Percentiles rank a stretch among this genome's conserved stretches.
phyloP scores from a whole-genome alignment of 2,888 invertebrate species.

The Adelphocoris suturalis region DNA sequence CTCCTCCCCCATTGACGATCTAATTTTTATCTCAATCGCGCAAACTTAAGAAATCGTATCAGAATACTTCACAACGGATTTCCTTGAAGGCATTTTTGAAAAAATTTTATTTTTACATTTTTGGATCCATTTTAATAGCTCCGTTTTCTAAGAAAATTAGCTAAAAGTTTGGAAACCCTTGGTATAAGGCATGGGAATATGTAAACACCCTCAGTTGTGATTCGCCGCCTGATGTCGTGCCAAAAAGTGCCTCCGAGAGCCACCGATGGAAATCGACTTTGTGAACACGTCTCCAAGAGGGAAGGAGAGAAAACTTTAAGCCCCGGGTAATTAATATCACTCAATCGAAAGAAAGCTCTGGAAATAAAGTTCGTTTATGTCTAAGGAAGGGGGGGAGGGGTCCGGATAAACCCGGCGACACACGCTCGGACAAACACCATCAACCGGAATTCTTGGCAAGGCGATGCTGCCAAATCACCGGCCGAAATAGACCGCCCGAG shows the following conservation, averaged over 20 bases:
- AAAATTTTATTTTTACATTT: no score
- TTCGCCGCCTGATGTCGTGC: not conserved
- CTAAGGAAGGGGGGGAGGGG: not conserved
- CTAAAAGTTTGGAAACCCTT: no score
- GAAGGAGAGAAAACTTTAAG: not conserved
- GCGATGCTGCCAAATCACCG: constrained; percentile 61
- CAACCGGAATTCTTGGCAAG: constrained; percentile 65
- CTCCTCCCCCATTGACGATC: no score
- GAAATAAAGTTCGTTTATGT: constrained; percentile 54
- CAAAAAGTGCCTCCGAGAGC: not conserved
- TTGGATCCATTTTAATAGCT: no score
- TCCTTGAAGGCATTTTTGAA: no score
- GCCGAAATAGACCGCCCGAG: constrained; percentile 57
- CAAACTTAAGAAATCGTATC: no score
- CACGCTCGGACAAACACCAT: constrained; percentile 60
- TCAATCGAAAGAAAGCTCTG: constrained; percentile 25
- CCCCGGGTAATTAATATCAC: constrained; percentile 24
- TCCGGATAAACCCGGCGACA: constrained; percentile 46
- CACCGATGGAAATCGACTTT: not conserved
- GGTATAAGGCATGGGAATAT: not conserved
- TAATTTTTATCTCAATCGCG: no score
- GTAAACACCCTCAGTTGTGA: not conserved
- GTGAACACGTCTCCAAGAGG: not conserved
- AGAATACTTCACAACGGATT: no score
- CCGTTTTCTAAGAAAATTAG: no score